Conservation (phyloP, 2,797 vertebrate species). For the Lagorchestes hirsutus region DNA sequence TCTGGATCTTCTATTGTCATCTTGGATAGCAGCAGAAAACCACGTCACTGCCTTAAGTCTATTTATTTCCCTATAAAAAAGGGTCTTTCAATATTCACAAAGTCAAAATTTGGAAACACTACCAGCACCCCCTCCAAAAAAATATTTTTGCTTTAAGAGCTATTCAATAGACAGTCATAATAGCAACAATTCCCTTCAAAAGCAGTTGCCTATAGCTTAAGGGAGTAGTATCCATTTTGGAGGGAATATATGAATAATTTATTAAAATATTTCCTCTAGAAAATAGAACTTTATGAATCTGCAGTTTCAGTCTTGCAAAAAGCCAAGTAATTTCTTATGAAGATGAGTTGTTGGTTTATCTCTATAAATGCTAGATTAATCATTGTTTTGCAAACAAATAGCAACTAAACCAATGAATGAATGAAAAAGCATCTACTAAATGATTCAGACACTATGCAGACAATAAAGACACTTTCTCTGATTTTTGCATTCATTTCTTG, state of each 20-base stretch:
- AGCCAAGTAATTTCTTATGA: slow-evolving; percentile 39
- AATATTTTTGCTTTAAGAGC: neutral
- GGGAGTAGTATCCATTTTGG: slow-evolving; percentile 29
- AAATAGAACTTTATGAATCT: slow-evolving; percentile 1
- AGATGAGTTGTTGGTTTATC: neutral
- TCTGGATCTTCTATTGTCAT: neutral
- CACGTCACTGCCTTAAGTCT: neutral
- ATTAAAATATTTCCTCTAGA: slow-evolving; percentile 39
- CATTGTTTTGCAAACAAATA: slow-evolving; percentile 19
- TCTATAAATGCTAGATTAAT: slow-evolving; percentile 43
- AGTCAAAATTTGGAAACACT: neutral
- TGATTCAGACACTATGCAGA: neutral
- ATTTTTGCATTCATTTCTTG: neutral
- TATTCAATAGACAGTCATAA: slow-evolving; percentile 44
- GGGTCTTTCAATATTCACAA: neutral
- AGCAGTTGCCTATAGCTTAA: slow-evolving; percentile 58
- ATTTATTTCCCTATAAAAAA: slow-evolving; percentile 27
- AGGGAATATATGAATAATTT: slow-evolving; percentile 9
- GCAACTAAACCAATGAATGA: neutral
- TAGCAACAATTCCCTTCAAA: slow-evolving; percentile 52
- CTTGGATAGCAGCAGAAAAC: neutral
- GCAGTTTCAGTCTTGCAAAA: neutral
- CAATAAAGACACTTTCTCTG: neutral
- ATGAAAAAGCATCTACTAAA: neutral
- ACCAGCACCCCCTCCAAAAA: neutral